Conservation (phyloP, 2,888 invertebrate species). For the Aphidoletes aphidimyza region DNA sequence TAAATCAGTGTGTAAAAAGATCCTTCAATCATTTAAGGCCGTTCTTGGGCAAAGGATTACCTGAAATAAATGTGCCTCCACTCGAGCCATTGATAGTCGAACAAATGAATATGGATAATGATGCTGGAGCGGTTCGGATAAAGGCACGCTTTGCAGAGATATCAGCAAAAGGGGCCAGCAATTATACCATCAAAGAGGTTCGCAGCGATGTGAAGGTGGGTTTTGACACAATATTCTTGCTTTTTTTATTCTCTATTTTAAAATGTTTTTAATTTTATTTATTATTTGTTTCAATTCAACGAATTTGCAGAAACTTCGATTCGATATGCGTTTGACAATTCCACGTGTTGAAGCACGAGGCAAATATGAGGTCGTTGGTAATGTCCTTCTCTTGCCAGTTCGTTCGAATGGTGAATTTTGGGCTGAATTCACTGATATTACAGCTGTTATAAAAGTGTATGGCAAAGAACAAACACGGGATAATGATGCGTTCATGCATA, state of each 20-base stretch:
- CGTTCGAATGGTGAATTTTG: conserved; percentile 83
- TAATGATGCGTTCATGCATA: conserved; percentile 74
- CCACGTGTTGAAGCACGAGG: conserved; percentile 81
- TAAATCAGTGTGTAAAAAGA: conserved; percentile 74
- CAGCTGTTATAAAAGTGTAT: conserved; percentile 76
- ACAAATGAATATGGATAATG: conserved; percentile 80
- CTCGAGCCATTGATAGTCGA: conserved; percentile 80
- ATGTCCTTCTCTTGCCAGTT: conserved; percentile 81
- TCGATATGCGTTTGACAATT: conserved; percentile 71
- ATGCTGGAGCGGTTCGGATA: conserved; percentile 79
- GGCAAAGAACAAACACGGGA: conserved; percentile 74
- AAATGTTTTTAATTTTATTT: too few relatives aligned
- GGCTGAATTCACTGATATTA: conserved; percentile 80
- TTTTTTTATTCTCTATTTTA: too few relatives aligned
- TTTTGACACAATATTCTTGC: not conserved
- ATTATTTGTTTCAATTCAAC: too few relatives aligned
- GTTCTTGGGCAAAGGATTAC: conserved; percentile 75
- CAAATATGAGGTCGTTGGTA: conserved; percentile 80
- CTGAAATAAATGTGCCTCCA: conserved; percentile 78
- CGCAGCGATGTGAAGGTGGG: conserved; percentile 67
- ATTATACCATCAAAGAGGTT: conserved; percentile 77
- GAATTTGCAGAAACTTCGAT: conserved; percentile 69
- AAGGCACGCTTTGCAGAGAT: conserved; percentile 80
- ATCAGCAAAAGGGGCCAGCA: conserved; percentile 79
- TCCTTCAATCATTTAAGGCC: conserved; percentile 80